phyloP scores from a whole-genome alignment of 1,140 invertebrate genomes.

The Drosophila leontia region DNA sequence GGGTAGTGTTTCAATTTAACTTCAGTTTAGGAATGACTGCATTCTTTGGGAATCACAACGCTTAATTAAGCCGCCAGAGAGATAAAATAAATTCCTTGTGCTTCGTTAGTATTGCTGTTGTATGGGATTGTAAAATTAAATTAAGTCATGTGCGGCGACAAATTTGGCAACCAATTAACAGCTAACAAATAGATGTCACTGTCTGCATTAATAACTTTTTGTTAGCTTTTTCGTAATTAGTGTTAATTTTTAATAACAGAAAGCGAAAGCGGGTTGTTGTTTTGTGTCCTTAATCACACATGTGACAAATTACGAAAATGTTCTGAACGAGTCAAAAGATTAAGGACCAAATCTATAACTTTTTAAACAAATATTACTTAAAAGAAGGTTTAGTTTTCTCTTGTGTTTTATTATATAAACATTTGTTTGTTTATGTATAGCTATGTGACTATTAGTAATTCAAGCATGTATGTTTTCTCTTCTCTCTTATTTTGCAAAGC shows the following conservation, averaged over 20 bases:
- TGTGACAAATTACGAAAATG: conserved; percentile 48
- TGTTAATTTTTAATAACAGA: conserved; percentile 51
- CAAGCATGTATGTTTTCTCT: conserved; percentile 7
- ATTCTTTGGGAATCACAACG: conserved; percentile 48
- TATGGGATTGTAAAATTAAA: conserved; percentile 63
- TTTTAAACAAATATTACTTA: no score
- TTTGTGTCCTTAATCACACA: not conserved
- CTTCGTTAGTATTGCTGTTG: conserved; percentile 49
- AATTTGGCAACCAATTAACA: conserved; percentile 75
- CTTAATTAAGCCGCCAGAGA: conserved; percentile 68
- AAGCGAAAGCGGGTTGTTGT: conserved; percentile 41
- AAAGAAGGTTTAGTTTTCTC: not conserved
- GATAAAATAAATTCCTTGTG: conserved; percentile 57
- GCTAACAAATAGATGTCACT: conserved; percentile 77
- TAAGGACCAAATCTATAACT: not conserved
- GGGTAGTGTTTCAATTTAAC: conserved; percentile 36
- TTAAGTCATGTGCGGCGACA: conserved; percentile 67
- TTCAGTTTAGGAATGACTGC: conserved; percentile 57
- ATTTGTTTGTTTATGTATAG: not conserved
- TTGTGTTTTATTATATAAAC: not conserved
- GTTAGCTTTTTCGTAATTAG: conserved; percentile 26
- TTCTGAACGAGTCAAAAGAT: not conserved
- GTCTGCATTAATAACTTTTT: conserved; percentile 31
- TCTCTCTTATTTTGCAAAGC: conserved; percentile 26
- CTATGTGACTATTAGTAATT: not conserved